Conservation (phyloP, 2,797 vertebrate genomes). For the Aldrovandia affinis region DNA sequence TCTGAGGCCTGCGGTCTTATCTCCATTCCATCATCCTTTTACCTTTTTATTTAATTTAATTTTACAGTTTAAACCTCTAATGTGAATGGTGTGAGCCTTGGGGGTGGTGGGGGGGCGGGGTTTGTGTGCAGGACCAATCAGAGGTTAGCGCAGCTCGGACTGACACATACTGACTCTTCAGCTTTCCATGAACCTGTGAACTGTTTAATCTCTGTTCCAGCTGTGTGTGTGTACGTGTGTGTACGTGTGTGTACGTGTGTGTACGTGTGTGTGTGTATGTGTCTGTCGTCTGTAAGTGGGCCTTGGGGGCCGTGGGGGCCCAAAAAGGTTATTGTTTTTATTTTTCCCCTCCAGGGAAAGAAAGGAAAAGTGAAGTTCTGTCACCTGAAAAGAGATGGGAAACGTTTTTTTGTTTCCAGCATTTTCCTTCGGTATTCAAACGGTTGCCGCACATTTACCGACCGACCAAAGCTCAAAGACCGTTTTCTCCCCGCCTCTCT, state of each 20-base stretch:
- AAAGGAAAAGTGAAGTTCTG: background rate
- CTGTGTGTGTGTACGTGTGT: slow-evolving; percentile 48
- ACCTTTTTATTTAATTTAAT: background rate
- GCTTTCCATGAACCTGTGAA: slow-evolving; percentile 58
- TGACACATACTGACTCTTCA: slow-evolving; percentile 54
- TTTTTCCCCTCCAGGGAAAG: background rate
- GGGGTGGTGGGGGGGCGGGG: slow-evolving; percentile 1
- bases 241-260: slow-evolving; percentile 48
- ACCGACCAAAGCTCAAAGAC: slow-evolving; percentile 10
- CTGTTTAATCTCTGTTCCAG: slow-evolving; percentile 52
- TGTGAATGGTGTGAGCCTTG: background rate
- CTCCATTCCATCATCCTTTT: background rate
- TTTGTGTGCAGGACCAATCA: slow-evolving; percentile 56
- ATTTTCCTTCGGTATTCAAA: slow-evolving; percentile 9
- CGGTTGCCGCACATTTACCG: background rate
- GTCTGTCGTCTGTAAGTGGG: slow-evolving; percentile 36
- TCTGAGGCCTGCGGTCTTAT: slow-evolving; percentile 19
- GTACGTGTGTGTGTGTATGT: slow-evolving; percentile 48
- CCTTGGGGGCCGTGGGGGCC: slow-evolving; percentile 27
- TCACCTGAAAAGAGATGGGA: background rate
- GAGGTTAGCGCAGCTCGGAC: slow-evolving; percentile 53
- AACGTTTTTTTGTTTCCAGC: slow-evolving; percentile 12
- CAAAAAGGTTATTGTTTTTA: background rate
- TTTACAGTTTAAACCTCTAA: slow-evolving; percentile 12
- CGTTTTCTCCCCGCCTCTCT: background rate